Evolutionary conservation across 1,140 invertebrate species (phyloP), one percentile per base, ranked within the genome.

Genomic region (Luehdorfia chinensis): DNA sequence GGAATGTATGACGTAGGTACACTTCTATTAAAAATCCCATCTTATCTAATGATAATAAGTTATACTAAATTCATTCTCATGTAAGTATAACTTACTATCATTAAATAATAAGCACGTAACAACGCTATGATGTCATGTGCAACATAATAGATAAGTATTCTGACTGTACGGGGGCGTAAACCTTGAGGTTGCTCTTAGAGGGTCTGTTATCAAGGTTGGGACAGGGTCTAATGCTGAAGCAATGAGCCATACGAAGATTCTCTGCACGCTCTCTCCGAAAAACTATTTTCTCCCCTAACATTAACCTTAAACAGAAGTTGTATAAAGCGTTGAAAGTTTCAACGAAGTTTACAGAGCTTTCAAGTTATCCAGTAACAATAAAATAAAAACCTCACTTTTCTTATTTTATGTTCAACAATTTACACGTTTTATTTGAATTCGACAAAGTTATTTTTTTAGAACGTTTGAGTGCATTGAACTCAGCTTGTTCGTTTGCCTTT

Each of bases 161-260:
- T n/a, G n/a, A n/a, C n/a, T n/a, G 11, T 21, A 37, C 12, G 9
- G 34, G 18, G 34, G 11, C 34, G 18, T 37, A 37, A 21, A 37
- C 34, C 34, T 37, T 37, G 34, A 37, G 34, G 18, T 21, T 37
- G 27, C 4, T 30, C 8, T 37, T 9, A 12, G 18, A 21, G 34
- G 34, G 34, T 16, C 34, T 19, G 16, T 16, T 45, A 32, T 45
- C 48, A 50, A 50, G 48, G 48, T 33, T 23, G 34, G 13, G 23
- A 30, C 39, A 43, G 48, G 39, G 34, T 36, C 23, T 45, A 34
- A 50, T 45, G 31, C 43, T 45, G 9, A 15, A 19, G 14, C 31
- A 50, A 44, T 50, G 23, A 33, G 8, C 23, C 48, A 21, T 50
- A 15, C 31, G 33, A 28, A 50, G 48, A 50, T 50, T 50, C 39